Percentiles rank a stretch among this genome's conserved stretches.
These are phyloP conservation scores for Pantala flavescens DNA, from an alignment of 1,140 invertebrate genomes.

Conservation along the genomic window DNA sequence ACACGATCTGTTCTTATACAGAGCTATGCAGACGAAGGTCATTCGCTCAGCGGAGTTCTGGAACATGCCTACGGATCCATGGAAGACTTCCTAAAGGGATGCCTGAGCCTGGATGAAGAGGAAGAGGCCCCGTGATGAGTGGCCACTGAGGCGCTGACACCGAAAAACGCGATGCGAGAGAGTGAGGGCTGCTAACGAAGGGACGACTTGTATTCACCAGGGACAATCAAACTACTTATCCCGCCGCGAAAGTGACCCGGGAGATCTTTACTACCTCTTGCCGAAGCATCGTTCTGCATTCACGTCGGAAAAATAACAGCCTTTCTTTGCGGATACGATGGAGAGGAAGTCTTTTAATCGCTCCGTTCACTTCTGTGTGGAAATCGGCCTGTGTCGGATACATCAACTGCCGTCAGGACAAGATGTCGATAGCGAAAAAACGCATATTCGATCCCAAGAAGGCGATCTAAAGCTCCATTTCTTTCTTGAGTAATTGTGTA, in stretches of 20 bases:
- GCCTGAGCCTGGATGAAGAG: slow-evolving; percentile 69
- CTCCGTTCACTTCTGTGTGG: no score
- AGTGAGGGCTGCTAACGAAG: not conserved
- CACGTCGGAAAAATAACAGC: no score
- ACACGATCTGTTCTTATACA: slow-evolving; percentile 33
- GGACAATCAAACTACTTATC: not conserved
- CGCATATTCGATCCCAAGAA: no score
- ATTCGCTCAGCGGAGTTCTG: slow-evolving; percentile 60
- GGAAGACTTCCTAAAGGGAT: slow-evolving; percentile 73
- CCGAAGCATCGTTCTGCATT: no score
- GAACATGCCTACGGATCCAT: slow-evolving; percentile 75
- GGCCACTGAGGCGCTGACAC: not conserved
- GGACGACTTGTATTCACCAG: not conserved
- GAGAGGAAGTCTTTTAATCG: no score
- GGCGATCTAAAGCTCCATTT: no score
- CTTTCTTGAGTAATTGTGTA: no score
- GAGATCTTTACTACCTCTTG: no score
- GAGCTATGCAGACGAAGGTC: slow-evolving; percentile 76
- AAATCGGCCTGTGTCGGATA: no score
- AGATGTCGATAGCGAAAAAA: no score
- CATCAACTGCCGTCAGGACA: no score
- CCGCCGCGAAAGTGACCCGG: not conserved
- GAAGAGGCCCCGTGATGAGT: not conserved
- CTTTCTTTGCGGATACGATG: no score
- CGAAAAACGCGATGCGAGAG: not conserved